Evolutionary conservation across 1,140 invertebrate species (phyloP), one percentile per base, ranked within the genome.

Genomic region (Lasioglossum albipes): DNA sequence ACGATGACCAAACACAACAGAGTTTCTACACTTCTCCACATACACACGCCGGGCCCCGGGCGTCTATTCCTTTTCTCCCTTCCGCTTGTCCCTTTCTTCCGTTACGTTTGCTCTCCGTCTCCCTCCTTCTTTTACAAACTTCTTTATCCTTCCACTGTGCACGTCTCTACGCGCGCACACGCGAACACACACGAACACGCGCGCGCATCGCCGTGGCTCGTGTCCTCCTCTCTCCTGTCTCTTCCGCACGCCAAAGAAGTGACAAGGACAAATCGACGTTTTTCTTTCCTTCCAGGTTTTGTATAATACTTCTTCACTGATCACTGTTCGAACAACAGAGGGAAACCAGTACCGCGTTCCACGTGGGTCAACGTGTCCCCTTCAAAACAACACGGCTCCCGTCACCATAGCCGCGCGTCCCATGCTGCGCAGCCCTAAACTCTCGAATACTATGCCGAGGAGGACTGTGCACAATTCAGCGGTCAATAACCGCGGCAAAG

Each of bases 301-400:
- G 16, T 16, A 54, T 5, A 18, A 6, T 54, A 7, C 52, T 54
- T 54, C 52, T 54, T 16, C 13, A 18, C 52, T 54, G 6, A 54
- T 16, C 13, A 18, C 18, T 18, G 52, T 16, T 18, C 13, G 52
- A 7, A 45, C 12, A 12, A 10, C 52, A 2, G 9, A 42, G 57
- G 7, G 52, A 61, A 64, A 72, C 74, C 62, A 69, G 69, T 65
- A 64, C n/a, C 41, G 12, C 64, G 64, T 74, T 80, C 74, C 84
- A 82, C 83, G 84, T 85, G 76, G 82, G 62, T 78, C 78, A 79
- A 62, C 77, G 57, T 66, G 84, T 62, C 41, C 69, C 36, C 69
- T 81, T 65, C 54, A 83, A 79, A 70, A 86, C 71, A 73, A 45
- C 31, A 54, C 36, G 36, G 57, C 31, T 31, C 68, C 59, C 76